Percentiles rank a stretch among this genome's conserved stretches.
Evolutionary conservation across 23 tunicate genomes (phyloP).

Genomic region (Oikopleura dioica): DNA sequence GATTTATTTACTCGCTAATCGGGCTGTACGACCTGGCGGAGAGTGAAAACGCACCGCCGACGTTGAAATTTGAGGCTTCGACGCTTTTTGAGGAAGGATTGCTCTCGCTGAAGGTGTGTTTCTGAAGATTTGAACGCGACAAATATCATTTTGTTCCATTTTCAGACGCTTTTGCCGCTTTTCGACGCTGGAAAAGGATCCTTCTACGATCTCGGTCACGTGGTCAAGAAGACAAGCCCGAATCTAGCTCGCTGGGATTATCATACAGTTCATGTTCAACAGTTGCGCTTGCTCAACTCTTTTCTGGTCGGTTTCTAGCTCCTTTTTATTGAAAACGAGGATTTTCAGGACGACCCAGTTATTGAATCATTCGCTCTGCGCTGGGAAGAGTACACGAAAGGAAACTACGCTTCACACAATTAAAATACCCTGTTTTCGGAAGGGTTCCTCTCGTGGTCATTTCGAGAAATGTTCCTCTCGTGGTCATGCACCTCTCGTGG

Average conservation of each 20-base stretch:
- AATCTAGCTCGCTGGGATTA: constrained; percentile 96
- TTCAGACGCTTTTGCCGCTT: constrained; percentile 60
- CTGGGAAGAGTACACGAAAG: constrained; percentile 52
- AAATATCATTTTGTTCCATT: no score
- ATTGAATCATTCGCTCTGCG: constrained; percentile 24
- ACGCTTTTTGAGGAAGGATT: constrained; percentile 45
- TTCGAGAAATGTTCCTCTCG: no score
- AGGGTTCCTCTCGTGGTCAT: no score
- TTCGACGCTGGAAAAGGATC: constrained; percentile 70
- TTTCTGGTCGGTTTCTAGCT: no score
- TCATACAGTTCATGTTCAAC: constrained; percentile 63
- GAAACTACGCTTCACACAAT: constrained; percentile 52
- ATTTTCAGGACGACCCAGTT: constrained; percentile 45
- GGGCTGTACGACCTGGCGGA: constrained; percentile 9
- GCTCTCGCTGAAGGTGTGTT: constrained; percentile 41
- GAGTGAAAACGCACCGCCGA: background rate
- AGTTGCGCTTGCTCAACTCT: constrained; percentile 34
- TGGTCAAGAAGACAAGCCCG: constrained; percentile 33
- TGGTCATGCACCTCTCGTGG: no score
- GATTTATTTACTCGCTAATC: constrained; percentile 66
- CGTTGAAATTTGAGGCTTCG: background rate
- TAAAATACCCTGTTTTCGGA: constrained; percentile 12
- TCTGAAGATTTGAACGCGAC: no score
- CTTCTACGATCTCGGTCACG: constrained; percentile 71
- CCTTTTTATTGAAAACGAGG: no score